A percentile compares a stretch with the other conserved stretches of the same genome.
Conservation (phyloP, 2,888 invertebrate genomes). For the Calameuta idolon region DNA sequence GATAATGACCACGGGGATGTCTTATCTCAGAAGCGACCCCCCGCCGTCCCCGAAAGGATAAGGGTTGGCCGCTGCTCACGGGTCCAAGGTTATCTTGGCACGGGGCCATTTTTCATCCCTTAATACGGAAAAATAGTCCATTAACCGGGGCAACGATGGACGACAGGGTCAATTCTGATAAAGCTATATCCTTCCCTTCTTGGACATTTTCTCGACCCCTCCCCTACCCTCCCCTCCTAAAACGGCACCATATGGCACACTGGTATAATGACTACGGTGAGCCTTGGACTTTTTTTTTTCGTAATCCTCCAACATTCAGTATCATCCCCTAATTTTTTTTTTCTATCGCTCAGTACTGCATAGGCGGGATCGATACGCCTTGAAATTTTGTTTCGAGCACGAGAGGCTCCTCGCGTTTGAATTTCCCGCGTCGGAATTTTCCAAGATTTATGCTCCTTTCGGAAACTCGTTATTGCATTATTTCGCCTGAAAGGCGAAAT, state of each 20-base stretch:
- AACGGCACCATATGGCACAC: background rate
- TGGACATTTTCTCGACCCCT: too few relatives aligned
- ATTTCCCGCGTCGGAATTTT: background rate
- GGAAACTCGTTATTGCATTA: background rate
- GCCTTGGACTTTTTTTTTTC: background rate
- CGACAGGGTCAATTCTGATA: too few relatives aligned
- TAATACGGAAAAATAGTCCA: slow-evolving; percentile 48
- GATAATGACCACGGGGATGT: slow-evolving; percentile 40
- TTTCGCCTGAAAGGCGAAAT: background rate
- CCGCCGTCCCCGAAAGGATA: slow-evolving; percentile 28
- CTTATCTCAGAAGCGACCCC: slow-evolving; percentile 36
- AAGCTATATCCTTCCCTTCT: too few relatives aligned
- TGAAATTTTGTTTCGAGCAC: background rate
- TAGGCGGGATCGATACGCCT: background rate
- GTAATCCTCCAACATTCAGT: background rate
- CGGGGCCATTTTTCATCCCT: slow-evolving; percentile 51
- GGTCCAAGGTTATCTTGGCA: slow-evolving; percentile 34
- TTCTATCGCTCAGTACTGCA: background rate
- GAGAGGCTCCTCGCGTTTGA: background rate
- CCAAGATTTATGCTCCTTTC: background rate
- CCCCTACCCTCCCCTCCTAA: background rate
- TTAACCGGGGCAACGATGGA: slow-evolving; percentile 33
- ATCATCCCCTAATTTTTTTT: background rate
- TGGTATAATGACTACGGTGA: background rate
- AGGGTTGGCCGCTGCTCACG: slow-evolving; percentile 18